A percentile compares a stretch with the other conserved stretches of the same genome.
Conservation (phyloP, 2,797 vertebrate genomes). For the Yasuhikotakia modesta region DNA sequence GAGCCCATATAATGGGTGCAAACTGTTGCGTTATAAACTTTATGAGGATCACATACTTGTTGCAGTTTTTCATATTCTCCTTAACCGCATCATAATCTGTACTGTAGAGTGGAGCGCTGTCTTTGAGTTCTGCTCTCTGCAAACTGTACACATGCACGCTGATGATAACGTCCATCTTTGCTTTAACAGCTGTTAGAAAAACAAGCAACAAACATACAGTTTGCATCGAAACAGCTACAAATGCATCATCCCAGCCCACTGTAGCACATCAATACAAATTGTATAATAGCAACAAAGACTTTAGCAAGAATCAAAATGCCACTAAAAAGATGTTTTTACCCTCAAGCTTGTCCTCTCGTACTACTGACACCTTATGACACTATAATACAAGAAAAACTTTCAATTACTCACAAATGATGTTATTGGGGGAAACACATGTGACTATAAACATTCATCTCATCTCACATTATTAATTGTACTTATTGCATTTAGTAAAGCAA, state of each 20-base stretch:
- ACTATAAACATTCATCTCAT: background rate
- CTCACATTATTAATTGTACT: background rate
- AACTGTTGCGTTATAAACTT: background rate
- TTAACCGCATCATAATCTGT: slow-evolving; percentile 94
- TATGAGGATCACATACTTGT: slow-evolving; percentile 77
- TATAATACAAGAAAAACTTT: slow-evolving; percentile 67
- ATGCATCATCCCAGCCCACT: no score
- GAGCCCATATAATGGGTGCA: background rate
- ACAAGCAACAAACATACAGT: background rate
- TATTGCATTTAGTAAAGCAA: background rate
- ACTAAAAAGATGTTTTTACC: slow-evolving; percentile 70
- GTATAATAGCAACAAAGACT: no score
- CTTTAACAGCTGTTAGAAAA: slow-evolving; percentile 81
- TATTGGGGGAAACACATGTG: background rate
- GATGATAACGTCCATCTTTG: slow-evolving; percentile 82
- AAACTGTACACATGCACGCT: slow-evolving; percentile 95
- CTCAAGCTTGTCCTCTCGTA: slow-evolving; percentile 91
- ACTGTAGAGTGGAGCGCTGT: slow-evolving; percentile 91
- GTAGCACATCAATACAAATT: no score
- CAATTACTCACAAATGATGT: background rate
- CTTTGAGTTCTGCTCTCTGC: slow-evolving; percentile 90
- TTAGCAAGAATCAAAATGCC: no score
- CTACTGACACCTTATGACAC: slow-evolving; percentile 93
- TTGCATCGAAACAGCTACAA: no score
- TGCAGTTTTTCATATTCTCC: slow-evolving; percentile 88